Conservation (phyloP, 2,888 invertebrate species). For the Machimus atricapillus region DNA sequence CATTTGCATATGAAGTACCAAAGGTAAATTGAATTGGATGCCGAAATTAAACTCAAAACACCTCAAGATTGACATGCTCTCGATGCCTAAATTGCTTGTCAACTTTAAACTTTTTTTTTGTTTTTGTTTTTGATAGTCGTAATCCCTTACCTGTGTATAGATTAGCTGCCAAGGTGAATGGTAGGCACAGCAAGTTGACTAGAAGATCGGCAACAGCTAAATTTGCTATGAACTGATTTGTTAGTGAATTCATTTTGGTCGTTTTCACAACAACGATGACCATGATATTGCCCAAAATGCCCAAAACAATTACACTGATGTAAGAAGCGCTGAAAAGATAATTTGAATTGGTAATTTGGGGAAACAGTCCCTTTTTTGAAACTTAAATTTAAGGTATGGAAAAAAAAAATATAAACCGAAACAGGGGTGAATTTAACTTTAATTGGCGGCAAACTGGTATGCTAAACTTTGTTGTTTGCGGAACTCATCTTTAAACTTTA, state of each 20-base stretch:
- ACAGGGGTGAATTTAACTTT: not conserved
- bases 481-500: not conserved
- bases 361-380: not conserved
- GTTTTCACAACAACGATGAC: conserved; percentile 58
- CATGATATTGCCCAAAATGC: conserved; percentile 61
- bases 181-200: conserved; percentile 67
- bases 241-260: conserved; percentile 63
- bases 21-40: conserved; percentile 10
- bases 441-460: not conserved
- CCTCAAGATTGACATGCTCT: not conserved
- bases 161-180: conserved; percentile 66
- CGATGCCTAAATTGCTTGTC: conserved; percentile 10
- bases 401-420: not conserved
- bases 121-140: not conserved
- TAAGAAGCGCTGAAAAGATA: conserved; percentile 59
- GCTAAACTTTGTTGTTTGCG: not conserved
- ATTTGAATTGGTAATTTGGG: conserved; percentile 20
- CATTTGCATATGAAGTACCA: conserved; percentile 20
- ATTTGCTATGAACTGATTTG: conserved; percentile 67
- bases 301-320: conserved; percentile 59
- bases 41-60: conserved; percentile 8
- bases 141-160: conserved; percentile 64
- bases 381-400: not conserved
- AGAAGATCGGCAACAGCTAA: conserved; percentile 67
- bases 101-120: not conserved